Percentiles rank a stretch among this genome's conserved stretches.
These are phyloP conservation scores for Anoplolepis gracilipes DNA, from an alignment of 1,140 invertebrate genomes.

Conservation along the genomic window DNA sequence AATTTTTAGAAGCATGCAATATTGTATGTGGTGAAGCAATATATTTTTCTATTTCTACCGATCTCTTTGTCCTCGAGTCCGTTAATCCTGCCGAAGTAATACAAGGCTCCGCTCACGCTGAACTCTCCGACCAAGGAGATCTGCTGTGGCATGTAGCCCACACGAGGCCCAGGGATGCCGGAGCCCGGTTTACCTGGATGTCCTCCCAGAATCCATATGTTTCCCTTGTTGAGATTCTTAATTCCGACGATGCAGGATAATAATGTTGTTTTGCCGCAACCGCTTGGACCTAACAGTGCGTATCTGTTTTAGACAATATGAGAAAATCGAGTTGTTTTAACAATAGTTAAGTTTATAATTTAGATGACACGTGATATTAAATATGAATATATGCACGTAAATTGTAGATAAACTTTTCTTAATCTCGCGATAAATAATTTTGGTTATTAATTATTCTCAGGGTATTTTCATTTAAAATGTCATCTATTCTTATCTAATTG, in stretches of 20 bases:
- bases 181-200: constrained; percentile 90
- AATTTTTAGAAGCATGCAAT: not conserved
- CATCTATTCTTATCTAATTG: not conserved
- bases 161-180: constrained; percentile 92
- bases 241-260: constrained; percentile 95
- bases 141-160: constrained; percentile 96
- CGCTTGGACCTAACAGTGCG: constrained; percentile 94
- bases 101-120: constrained; percentile 93
- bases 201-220: constrained; percentile 92
- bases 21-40: not conserved
- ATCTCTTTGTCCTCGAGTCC: constrained; percentile 90
- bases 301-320: constrained; percentile 87
- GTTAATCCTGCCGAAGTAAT: constrained; percentile 95
- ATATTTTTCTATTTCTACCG: constrained; percentile 71
- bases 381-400: not conserved
- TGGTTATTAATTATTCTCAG: not conserved
- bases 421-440: not conserved
- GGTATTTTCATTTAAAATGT: not conserved
- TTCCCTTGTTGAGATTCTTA: constrained; percentile 90
- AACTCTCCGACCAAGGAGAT: constrained; percentile 95
- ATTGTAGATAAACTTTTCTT: not conserved
- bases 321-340: not conserved
- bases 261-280: constrained; percentile 94
- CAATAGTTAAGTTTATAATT: too few relatives aligned
- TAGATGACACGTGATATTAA: not conserved